Percentiles rank a stretch among this genome's conserved stretches.
Evolutionary conservation across 2,888 invertebrate species (phyloP).

Genomic region (Rutpela maculata): DNA sequence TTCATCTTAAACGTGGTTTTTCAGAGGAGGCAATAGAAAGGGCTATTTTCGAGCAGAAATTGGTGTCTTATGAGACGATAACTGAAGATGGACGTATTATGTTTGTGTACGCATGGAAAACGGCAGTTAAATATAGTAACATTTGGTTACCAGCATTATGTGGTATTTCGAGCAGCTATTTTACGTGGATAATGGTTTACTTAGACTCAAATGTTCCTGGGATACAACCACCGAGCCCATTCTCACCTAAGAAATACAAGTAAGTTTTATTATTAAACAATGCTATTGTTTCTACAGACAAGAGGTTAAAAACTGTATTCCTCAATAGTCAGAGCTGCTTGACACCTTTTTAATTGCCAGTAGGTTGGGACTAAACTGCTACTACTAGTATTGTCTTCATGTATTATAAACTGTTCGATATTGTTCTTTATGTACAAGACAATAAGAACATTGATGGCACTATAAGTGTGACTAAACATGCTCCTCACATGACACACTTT

Average conservation of each 20-base stretch:
- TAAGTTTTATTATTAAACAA: slow-evolving; percentile 62
- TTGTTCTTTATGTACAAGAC: too few relatives aligned
- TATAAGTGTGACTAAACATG: too few relatives aligned
- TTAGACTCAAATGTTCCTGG: slow-evolving; percentile 79
- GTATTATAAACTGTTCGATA: too few relatives aligned
- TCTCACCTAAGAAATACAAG: slow-evolving; percentile 76
- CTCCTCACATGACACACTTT: too few relatives aligned
- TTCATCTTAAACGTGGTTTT: slow-evolving; percentile 33
- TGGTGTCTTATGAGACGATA: slow-evolving; percentile 66
- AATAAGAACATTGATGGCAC: too few relatives aligned
- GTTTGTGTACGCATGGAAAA: slow-evolving; percentile 68
- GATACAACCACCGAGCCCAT: slow-evolving; percentile 77
- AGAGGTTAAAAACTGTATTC: too few relatives aligned
- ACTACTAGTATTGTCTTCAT: too few relatives aligned
- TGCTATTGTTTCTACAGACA: too few relatives aligned
- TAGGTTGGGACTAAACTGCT: too few relatives aligned
- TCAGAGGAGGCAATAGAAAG: slow-evolving; percentile 55
- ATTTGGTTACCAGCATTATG: slow-evolving; percentile 71
- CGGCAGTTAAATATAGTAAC: slow-evolving; percentile 66
- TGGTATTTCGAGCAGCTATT: slow-evolving; percentile 75
- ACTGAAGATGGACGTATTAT: slow-evolving; percentile 69
- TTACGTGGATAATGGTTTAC: slow-evolving; percentile 79
- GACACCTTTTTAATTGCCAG: too few relatives aligned
- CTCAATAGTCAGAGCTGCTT: too few relatives aligned
- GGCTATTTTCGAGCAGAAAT: slow-evolving; percentile 64